Conservation (phyloP, 2,797 vertebrate species). For the Melanotaenia boesemani region DNA sequence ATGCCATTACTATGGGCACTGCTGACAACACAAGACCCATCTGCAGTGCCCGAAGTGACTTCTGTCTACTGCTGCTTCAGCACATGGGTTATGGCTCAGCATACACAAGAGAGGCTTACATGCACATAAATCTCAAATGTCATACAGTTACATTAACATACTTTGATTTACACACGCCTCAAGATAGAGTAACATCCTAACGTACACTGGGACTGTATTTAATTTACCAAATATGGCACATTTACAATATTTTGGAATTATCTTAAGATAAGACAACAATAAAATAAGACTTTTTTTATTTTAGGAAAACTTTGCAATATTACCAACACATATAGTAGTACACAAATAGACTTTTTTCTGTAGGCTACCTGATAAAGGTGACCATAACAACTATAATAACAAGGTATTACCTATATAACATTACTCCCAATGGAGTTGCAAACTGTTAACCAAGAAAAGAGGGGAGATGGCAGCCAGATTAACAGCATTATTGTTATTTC, state of each 20-base stretch:
- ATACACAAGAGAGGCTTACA: constrained; percentile 48
- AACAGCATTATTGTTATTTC: too few relatives aligned
- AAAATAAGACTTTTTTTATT: too few relatives aligned
- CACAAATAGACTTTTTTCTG: too few relatives aligned
- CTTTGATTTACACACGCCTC: constrained; percentile 13
- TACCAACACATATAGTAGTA: not conserved
- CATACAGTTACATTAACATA: constrained; percentile 32
- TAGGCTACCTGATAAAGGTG: too few relatives aligned
- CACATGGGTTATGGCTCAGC: constrained; percentile 32
- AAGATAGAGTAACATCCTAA: not conserved
- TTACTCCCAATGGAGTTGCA: too few relatives aligned
- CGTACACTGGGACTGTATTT: not conserved
- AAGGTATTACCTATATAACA: too few relatives aligned
- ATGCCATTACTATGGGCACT: constrained; percentile 66
- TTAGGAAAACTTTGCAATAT: not conserved
- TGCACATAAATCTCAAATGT: constrained; percentile 29
- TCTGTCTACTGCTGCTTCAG: constrained; percentile 64
- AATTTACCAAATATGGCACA: not conserved
- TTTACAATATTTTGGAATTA: not conserved
- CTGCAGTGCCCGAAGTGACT: constrained; percentile 59
- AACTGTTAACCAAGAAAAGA: too few relatives aligned
- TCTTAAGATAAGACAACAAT: not conserved
- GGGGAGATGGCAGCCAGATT: too few relatives aligned
- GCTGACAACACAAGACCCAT: constrained; percentile 72
- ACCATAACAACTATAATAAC: too few relatives aligned